These are phyloP conservation scores for Cephus sareptanus DNA, from an alignment of 2,888 invertebrate genomes.

Conservation along the genomic window DNA sequence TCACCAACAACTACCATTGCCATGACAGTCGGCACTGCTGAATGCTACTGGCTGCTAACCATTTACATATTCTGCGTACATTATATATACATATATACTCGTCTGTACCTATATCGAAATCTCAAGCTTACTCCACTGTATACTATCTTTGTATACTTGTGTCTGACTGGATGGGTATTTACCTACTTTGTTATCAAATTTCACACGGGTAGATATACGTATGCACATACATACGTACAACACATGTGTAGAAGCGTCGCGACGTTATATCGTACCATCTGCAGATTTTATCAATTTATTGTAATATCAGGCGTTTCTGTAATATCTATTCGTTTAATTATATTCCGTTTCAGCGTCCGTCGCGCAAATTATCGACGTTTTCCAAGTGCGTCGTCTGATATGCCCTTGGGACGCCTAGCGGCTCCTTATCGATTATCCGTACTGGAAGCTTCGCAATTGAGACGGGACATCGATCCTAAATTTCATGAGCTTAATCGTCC, in stretches of 20 bases:
- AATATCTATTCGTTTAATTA: slow-evolving; percentile 34
- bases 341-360: slow-evolving; percentile 26
- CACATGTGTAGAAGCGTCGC: not conserved
- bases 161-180: no score
- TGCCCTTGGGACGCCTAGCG: not conserved
- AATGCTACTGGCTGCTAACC: not conserved
- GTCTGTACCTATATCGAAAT: not conserved
- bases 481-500: not conserved
- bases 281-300: not conserved
- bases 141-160: not conserved
- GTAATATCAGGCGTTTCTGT: not conserved
- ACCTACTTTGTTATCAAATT: not conserved
- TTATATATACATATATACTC: not conserved
- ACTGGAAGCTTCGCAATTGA: not conserved
- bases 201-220: no score
- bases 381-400: not conserved
- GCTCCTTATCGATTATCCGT: not conserved
- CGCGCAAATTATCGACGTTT: slow-evolving; percentile 23
- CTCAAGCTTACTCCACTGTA: not conserved
- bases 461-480: not conserved
- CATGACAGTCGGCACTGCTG: not conserved
- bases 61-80: not conserved
- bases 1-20: not conserved
- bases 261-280: not conserved
- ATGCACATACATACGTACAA: no score